Percentiles rank a stretch among this genome's conserved stretches.
Conservation (phyloP, 2,888 invertebrate genomes). For the Cylindroiulus punctatus region DNA sequence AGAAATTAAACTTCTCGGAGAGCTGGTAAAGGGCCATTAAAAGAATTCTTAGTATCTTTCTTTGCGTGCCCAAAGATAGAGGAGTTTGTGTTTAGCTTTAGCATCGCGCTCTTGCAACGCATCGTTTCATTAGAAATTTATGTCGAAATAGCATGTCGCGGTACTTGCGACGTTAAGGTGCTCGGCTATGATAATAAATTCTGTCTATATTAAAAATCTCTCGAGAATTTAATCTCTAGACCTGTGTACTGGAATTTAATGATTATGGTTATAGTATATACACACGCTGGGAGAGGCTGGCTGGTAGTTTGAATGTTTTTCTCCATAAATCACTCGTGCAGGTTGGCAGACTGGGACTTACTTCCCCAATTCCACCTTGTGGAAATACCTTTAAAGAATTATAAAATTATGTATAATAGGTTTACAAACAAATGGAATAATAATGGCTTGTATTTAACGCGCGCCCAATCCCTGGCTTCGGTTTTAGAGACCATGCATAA, state of each 20-base stretch:
- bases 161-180: conserved; percentile 11
- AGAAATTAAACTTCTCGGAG: too few species aligned
- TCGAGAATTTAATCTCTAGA: conserved; percentile 32
- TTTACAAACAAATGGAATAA: conserved; percentile 26
- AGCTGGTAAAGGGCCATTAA: too few species aligned
- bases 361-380: neutral
- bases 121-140: conserved; percentile 19
- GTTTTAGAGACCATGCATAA: neutral
- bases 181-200: conserved; percentile 26
- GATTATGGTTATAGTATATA: conserved; percentile 17
- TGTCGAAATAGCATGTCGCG: conserved; percentile 32
- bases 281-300: neutral
- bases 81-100: neutral
- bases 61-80: neutral
- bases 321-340: conserved; percentile 15
- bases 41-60: too few species aligned
- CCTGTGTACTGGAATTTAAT: conserved; percentile 23
- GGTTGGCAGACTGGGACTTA: conserved; percentile 32
- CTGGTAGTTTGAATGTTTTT: conserved; percentile 19
- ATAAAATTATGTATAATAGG: conserved; percentile 26
- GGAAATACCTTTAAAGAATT: neutral
- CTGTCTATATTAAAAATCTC: conserved; percentile 32
- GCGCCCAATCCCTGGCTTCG: too few species aligned
- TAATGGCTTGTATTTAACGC: too few species aligned
- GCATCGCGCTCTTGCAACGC: neutral